phyloP scores from a whole-genome alignment of 2,888 invertebrate species.

The Rhopalosiphum nymphaeae region DNA sequence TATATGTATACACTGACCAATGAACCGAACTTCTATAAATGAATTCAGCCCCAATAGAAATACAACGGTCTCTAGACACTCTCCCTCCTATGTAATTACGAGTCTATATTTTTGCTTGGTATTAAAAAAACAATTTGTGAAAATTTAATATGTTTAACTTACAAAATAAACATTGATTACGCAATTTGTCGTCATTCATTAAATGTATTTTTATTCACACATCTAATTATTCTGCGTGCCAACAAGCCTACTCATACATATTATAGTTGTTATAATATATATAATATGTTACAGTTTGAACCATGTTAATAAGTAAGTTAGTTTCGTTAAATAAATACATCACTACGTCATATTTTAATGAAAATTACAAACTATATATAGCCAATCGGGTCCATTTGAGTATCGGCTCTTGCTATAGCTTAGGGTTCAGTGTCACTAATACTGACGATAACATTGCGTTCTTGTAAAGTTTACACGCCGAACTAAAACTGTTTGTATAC shows the following conservation, averaged over 20 bases:
- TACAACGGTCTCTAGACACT: neutral
- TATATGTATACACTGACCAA: neutral
- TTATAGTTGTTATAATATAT: too few relatives aligned
- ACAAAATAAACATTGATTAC: neutral
- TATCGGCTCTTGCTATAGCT: neutral
- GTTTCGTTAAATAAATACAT: neutral
- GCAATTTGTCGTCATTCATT: neutral
- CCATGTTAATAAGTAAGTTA: neutral
- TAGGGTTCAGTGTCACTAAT: neutral
- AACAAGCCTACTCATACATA: neutral
- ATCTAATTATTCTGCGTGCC: neutral
- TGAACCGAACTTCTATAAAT: neutral
- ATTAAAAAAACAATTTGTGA: neutral
- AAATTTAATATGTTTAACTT: neutral
- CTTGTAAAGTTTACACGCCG: neutral
- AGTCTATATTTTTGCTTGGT: neutral
- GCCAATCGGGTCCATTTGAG: neutral
- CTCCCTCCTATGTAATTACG: neutral
- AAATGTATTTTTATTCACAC: too few relatives aligned
- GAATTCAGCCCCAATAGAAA: neutral
- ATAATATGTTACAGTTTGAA: neutral
- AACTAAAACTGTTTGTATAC: neutral
- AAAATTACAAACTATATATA: neutral
- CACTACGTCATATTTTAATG: neutral
- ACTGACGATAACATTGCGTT: conserved; percentile 1